These are phyloP conservation scores for Eulemur rufifrons DNA, from an alignment of 2,113 vertebrate species.

Conservation along the genomic window DNA sequence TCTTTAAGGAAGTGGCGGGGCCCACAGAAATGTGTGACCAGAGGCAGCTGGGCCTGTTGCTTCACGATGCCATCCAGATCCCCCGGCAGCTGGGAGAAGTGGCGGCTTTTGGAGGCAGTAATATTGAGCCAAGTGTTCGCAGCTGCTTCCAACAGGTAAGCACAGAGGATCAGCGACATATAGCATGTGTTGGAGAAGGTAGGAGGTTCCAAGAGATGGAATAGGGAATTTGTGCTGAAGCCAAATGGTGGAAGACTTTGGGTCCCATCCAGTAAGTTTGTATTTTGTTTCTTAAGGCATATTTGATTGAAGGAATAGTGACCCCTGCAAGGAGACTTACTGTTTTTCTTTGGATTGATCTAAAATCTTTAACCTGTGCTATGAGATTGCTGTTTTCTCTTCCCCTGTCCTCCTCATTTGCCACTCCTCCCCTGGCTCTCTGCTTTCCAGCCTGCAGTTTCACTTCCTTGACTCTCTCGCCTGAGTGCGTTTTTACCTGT, in stretches of 20 bases:
- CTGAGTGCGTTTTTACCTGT: no score
- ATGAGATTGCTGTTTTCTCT: not conserved
- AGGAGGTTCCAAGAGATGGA: not conserved
- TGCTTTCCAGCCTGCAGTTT: not conserved
- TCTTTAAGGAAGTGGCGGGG: slow-evolving; percentile 94
- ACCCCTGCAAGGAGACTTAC: not conserved
- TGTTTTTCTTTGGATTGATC: not conserved
- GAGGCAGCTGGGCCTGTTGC: slow-evolving; percentile 94
- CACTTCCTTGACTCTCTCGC: not conserved
- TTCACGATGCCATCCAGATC: slow-evolving; percentile 97
- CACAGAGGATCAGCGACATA: fast-evolving
- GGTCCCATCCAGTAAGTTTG: not conserved
- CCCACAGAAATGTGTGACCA: slow-evolving; percentile 95
- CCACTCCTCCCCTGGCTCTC: no score
- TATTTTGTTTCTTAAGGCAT: not conserved
- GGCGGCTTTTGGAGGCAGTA: slow-evolving; percentile 97
- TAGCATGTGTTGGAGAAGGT: not conserved
- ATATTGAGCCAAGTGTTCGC: slow-evolving; percentile 97
- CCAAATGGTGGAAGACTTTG: not conserved
- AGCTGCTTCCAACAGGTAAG: slow-evolving; percentile 97
- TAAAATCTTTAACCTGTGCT: not conserved
- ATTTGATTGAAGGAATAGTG: not conserved
- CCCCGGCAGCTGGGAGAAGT: slow-evolving; percentile 97
- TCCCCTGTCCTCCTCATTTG: not conserved
- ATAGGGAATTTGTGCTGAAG: not conserved